Evolutionary conservation across 1,140 invertebrate genomes (phyloP), one percentile per base, ranked within the genome.

Genomic region (Sinella curviseta): DNA sequence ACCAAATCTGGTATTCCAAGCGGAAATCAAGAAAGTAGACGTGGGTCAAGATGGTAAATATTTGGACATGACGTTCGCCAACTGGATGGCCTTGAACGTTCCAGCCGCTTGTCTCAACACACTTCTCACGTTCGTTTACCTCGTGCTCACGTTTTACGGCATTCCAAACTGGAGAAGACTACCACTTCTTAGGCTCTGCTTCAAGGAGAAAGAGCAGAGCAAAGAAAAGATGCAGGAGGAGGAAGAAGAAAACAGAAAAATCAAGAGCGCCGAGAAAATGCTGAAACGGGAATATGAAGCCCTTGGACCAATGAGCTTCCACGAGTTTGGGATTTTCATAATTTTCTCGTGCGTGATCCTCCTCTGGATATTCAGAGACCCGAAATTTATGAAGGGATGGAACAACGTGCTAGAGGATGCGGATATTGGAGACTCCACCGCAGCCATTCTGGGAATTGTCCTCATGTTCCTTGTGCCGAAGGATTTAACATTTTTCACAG

Each of bases 391-490:
- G 82, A 86, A 87, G 0, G 95, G 95, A 24, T 97, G 94, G 93
- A 70, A 70, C 30, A n/a, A 70, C n/a, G 26, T 33, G 57, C 12
- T 80, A 34, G 33, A 26, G 3, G 1, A 75, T 0, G 78, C 74
- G 84, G 88, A 89, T 78, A 90, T 94, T 34, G 92, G 93, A 83
- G 94, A 96, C 85, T 94, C 94, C 0, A 94, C 93, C 30, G 34
- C 74, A 14, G 39, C 24, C 20, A 48, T 75, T 36, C 90, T 92
- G 70, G 90, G 95, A 0, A 92, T 93, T 1, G 88, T 95, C 54
- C 87, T 95, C 17, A 90, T 96, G 85, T 96, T 96, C 86, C 86
- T 94, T 17, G 86, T 96, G 26, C 95, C 95, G 0, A 90, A 94
- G 67, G 91, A 93, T 26, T 89, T 93, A 60, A 48, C 20, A 12